Conservation (phyloP, 2,888 invertebrate species). For the Chromoteleia sp. region DNA sequence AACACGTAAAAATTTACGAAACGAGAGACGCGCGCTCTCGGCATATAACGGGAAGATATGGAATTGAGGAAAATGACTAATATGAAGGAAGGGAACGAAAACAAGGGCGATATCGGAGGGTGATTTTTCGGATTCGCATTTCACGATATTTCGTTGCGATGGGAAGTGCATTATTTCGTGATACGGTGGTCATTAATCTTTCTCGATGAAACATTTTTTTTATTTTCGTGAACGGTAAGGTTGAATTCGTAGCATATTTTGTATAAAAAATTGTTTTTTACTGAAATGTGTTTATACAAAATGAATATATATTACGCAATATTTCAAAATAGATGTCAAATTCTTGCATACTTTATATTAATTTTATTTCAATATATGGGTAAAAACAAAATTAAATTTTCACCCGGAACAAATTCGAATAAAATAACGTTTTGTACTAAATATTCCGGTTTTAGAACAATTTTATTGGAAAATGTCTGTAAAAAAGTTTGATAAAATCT, state of each 20-base stretch:
- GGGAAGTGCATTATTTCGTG: slow-evolving; percentile 13
- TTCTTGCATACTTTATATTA: no score
- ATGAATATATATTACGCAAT: no score
- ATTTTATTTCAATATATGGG: no score
- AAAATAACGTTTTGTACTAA: no score
- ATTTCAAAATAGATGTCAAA: no score
- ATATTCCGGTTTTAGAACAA: no score
- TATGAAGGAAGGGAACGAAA: slow-evolving; percentile 41
- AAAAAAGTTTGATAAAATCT: no score
- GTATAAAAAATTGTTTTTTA: no score
- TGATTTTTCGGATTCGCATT: slow-evolving; percentile 46
- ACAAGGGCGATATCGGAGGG: slow-evolving; percentile 36
- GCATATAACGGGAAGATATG: slow-evolving; percentile 23
- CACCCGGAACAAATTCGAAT: no score
- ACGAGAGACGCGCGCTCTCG: background rate
- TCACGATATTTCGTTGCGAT: slow-evolving; percentile 30
- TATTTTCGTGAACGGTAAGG: background rate
- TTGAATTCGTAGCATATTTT: no score
- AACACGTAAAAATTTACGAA: slow-evolving; percentile 34
- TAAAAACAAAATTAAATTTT: no score
- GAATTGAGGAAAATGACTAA: slow-evolving; percentile 56
- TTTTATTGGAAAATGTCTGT: no score
- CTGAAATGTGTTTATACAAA: background rate
- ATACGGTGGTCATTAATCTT: slow-evolving; percentile 21
- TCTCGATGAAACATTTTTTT: slow-evolving; percentile 9